phyloP scores from a whole-genome alignment of 2,113 vertebrate genomes.

The Oreochromis aureus region DNA sequence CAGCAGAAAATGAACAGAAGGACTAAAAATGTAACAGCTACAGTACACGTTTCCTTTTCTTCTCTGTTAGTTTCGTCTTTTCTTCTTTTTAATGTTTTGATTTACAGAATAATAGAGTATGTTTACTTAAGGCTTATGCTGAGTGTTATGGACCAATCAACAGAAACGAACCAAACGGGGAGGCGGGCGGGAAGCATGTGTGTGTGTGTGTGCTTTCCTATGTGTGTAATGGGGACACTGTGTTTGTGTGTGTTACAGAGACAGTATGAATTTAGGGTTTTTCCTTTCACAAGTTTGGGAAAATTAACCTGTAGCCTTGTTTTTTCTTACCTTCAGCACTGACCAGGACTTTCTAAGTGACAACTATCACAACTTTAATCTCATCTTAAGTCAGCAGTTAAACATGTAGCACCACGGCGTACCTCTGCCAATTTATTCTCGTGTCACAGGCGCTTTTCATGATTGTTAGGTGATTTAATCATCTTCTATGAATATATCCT shows the following conservation, averaged over 20 bases:
- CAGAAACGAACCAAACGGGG: not conserved
- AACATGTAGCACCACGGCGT: not conserved
- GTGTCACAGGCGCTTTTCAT: not conserved
- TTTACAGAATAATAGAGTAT: slow-evolving; percentile 64
- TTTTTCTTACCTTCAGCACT: not conserved
- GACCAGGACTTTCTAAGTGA: not conserved
- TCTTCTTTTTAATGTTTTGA: slow-evolving; percentile 18
- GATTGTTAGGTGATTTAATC: not conserved
- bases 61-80: slow-evolving; percentile 1
- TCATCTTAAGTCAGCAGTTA: not conserved
- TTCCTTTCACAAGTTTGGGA: not conserved
- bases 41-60: slow-evolving; percentile 59
- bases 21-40: slow-evolving; percentile 61
- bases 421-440: not conserved
- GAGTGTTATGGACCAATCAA: slow-evolving; percentile 38
- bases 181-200: not conserved
- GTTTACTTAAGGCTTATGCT: slow-evolving; percentile 75
- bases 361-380: not conserved
- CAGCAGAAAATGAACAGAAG: slow-evolving; percentile 58
- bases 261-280: not conserved
- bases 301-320: not conserved
- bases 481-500: not conserved
- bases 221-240: not conserved
- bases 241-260: not conserved
- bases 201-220: not conserved